Conservation (phyloP, 2,113 vertebrate genomes). For the Gavia stellata region DNA sequence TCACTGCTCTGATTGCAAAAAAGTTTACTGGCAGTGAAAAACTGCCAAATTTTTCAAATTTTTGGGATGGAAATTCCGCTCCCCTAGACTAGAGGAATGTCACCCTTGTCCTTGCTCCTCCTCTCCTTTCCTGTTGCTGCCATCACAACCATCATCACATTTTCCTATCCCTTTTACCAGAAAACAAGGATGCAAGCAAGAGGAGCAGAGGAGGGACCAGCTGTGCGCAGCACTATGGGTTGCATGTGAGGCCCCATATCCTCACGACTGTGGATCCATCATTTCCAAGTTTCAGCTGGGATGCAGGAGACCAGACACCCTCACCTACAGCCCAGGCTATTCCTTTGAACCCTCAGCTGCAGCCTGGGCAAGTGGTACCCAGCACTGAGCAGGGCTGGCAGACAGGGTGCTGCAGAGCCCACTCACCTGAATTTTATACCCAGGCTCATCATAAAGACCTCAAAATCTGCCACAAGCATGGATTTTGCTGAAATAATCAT, state of each 20-base stretch:
- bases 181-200: background rate
- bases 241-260: accelerated
- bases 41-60: background rate
- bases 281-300: background rate
- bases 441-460: background rate
- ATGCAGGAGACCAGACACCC: background rate
- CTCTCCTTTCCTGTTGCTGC: background rate
- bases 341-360: background rate
- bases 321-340: too few relatives aligned
- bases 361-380: background rate
- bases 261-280: background rate
- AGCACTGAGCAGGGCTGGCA: background rate
- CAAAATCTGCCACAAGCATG: background rate
- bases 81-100: background rate
- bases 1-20: background rate
- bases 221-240: accelerated
- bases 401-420: background rate
- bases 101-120: background rate
- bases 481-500: background rate
- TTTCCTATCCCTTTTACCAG: background rate
- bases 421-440: background rate
- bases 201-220: background rate
- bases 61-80: background rate
- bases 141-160: background rate
- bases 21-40: background rate